Conservation (phyloP, 2,797 vertebrate genomes). For the Acrocephalus scirpaceus region DNA sequence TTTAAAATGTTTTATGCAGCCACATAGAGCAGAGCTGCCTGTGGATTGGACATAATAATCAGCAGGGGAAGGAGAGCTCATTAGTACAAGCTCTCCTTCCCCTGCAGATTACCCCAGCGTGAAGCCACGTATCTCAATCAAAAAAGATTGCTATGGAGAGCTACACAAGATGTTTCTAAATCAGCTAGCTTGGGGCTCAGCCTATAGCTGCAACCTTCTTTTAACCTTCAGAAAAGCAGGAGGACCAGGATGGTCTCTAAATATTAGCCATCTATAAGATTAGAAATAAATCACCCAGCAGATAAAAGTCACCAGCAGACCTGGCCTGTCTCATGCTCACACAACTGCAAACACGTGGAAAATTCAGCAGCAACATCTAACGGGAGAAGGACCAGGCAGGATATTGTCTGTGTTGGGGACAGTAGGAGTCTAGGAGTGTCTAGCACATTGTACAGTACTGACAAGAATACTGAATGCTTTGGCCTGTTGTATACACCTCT, state of each 20-base stretch:
- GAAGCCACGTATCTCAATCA: slow-evolving; percentile 30
- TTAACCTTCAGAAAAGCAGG: slow-evolving; percentile 21
- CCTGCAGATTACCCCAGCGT: slow-evolving; percentile 46
- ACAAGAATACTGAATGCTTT: neutral
- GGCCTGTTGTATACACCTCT: neutral
- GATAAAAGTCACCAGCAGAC: neutral
- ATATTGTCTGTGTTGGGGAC: too few relatives aligned
- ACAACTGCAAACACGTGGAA: neutral
- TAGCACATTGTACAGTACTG: neutral
- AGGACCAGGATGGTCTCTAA: neutral
- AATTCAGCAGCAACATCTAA: neutral
- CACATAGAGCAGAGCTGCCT: slow-evolving; percentile 7
- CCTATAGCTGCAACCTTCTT: slow-evolving; percentile 2
- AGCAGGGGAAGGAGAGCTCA: slow-evolving; percentile 44
- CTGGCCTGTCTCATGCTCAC: neutral
- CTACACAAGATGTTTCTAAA: slow-evolving; percentile 53
- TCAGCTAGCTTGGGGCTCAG: slow-evolving; percentile 2
- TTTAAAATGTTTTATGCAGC: slow-evolving; percentile 36
- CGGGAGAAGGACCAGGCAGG: neutral
- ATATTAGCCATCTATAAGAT: neutral
- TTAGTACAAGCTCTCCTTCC: slow-evolving; percentile 27
- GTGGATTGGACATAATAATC: slow-evolving; percentile 44
- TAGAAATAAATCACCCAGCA: neutral
- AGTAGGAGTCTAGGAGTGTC: neutral
- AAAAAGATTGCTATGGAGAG: neutral